Evolutionary conservation across 2,888 invertebrate species (phyloP).

Genomic region (Ophion costatus): DNA sequence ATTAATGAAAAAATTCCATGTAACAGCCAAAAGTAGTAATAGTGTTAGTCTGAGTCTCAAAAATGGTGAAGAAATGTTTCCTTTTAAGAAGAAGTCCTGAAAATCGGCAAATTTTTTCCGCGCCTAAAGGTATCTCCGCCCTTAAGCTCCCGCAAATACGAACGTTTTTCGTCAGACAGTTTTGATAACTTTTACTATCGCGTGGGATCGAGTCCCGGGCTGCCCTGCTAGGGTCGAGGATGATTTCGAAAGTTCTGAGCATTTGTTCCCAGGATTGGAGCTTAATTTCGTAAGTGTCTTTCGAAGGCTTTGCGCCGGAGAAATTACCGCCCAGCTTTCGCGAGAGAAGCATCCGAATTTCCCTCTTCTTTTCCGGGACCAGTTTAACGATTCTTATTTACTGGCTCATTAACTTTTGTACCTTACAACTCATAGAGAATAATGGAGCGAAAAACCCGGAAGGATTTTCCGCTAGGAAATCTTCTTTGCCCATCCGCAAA

Average conservation of each 20-base stretch:
- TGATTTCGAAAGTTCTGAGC: background rate
- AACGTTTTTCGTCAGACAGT: background rate
- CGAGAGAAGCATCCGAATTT: background rate
- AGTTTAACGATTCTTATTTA: constrained; percentile 66
- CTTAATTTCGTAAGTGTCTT: constrained; percentile 13
- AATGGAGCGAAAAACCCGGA: constrained; percentile 47
- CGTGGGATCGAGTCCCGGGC: too few species aligned
- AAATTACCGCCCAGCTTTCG: constrained; percentile 11
- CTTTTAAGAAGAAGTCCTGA: too few species aligned
- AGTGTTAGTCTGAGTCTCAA: too few species aligned
- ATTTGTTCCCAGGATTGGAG: background rate
- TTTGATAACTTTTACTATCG: background rate
- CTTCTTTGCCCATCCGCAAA: constrained; percentile 40
- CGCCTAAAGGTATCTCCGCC: too few species aligned
- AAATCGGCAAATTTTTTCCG: too few species aligned
- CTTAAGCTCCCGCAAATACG: background rate
- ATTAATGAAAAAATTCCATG: too few species aligned
- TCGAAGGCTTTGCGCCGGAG: background rate
- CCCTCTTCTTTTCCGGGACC: constrained; percentile 17
- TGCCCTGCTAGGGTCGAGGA: background rate
- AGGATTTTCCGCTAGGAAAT: constrained; percentile 47
- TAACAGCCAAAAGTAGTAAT: too few species aligned
- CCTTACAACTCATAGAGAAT: constrained; percentile 60
- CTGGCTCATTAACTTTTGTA: constrained; percentile 67
- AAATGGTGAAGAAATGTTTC: too few species aligned